Evolutionary conservation across 2,888 invertebrate species (phyloP).

Genomic region (Baccha elongata): DNA sequence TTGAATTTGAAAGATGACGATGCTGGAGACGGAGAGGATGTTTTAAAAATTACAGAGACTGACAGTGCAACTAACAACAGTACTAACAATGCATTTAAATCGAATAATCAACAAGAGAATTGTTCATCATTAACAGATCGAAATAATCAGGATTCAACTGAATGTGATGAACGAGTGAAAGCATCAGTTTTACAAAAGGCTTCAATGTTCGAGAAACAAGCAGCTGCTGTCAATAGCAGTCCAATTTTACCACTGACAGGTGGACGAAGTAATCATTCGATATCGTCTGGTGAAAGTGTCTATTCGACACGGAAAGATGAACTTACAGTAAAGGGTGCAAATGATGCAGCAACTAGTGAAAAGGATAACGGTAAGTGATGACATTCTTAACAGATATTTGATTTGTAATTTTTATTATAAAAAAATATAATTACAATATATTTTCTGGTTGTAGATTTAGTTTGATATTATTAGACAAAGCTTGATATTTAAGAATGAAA

Average conservation of each 20-base stretch:
- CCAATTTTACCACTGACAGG: conserved; percentile 70
- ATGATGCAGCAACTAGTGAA: conserved; percentile 65
- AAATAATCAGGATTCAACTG: conserved; percentile 71
- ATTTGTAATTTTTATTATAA: conserved; percentile 20
- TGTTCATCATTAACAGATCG: conserved; percentile 51
- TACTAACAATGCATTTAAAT: conserved; percentile 56
- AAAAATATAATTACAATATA: background rate
- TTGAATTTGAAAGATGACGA: conserved; percentile 58
- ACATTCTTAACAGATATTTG: background rate
- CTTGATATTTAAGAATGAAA: no score
- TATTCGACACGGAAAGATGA: conserved; percentile 75
- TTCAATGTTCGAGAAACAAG: conserved; percentile 82
- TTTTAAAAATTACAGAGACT: conserved; percentile 81
- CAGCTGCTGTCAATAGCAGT: conserved; percentile 77
- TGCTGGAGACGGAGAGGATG: conserved; percentile 73
- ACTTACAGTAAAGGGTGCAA: conserved; percentile 64
- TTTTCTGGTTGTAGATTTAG: conserved; percentile 51
- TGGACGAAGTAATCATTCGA: conserved; percentile 69
- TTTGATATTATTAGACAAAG: conserved; percentile 38
- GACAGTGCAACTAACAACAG: conserved; percentile 73
- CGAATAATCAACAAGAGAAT: conserved; percentile 54
- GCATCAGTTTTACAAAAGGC: conserved; percentile 82
- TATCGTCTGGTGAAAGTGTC: conserved; percentile 71
- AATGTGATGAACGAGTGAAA: conserved; percentile 80
- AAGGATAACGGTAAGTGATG: conserved; percentile 76